Evolutionary conservation across 2,888 invertebrate genomes (phyloP).

Genomic region (Thecophora atra): DNA sequence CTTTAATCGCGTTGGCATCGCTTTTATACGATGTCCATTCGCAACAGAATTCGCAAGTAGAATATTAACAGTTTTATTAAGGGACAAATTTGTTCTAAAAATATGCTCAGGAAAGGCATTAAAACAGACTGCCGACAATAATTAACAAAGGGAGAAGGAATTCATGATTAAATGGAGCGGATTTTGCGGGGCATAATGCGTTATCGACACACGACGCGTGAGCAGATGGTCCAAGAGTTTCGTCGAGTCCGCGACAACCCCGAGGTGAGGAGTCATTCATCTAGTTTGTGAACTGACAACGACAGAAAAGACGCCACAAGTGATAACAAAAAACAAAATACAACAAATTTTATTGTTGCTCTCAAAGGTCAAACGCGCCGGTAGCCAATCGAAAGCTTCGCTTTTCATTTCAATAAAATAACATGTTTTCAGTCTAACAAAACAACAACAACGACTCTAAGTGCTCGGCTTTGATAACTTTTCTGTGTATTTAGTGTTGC

Average conservation of each 20-base stretch:
- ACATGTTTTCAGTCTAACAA: too few species aligned
- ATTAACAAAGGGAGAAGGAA: neutral
- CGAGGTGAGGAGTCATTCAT: constrained; percentile 54
- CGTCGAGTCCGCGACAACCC: constrained; percentile 89
- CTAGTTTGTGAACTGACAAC: too few species aligned
- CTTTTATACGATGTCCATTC: too few species aligned
- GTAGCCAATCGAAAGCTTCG: neutral
- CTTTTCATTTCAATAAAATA: too few species aligned
- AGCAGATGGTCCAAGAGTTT: constrained; percentile 92
- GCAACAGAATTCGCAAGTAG: too few species aligned
- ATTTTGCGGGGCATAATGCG: constrained; percentile 90
- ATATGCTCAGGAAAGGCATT: neutral
- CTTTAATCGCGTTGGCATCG: constrained; percentile 12
- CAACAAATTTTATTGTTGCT: neutral
- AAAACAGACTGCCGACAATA: constrained; percentile 1
- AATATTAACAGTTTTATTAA: too few species aligned
- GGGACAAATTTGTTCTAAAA: neutral
- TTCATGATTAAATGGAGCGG: constrained; percentile 74
- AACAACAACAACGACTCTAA: too few species aligned
- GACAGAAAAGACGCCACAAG: too few species aligned
- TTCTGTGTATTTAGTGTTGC: too few species aligned
- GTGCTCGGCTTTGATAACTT: too few species aligned
- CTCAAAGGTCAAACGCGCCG: neutral
- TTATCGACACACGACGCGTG: constrained; percentile 82
- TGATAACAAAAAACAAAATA: too few species aligned